A percentile compares a stretch with the other conserved stretches of the same genome.
Evolutionary conservation across 2,888 invertebrate genomes (phyloP).

Genomic region (Drosophila borealis): DNA sequence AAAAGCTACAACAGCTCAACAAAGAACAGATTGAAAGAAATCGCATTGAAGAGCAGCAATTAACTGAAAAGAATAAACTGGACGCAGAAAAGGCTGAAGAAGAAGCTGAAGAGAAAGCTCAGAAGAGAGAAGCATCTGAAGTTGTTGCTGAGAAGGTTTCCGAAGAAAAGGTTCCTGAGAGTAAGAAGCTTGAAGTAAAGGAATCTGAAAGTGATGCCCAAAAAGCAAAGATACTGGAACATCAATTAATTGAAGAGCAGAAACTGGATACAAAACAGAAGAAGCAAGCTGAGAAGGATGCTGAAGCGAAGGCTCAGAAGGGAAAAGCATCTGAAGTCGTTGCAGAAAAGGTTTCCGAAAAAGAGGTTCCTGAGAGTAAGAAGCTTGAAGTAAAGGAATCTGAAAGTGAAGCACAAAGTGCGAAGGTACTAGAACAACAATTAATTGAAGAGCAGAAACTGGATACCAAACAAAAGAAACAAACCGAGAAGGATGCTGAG

Average conservation of each 20-base stretch:
- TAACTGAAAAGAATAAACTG: constrained; percentile 10
- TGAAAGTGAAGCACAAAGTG: not conserved
- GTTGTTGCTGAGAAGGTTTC: constrained; percentile 17
- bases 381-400: not conserved
- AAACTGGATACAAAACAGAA: constrained; percentile 17
- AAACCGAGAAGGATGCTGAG: not conserved
- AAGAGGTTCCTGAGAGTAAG: not conserved
- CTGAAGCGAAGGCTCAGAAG: not conserved
- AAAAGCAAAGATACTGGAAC: constrained; percentile 4
- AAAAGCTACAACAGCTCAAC: constrained; percentile 35
- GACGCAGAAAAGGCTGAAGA: constrained; percentile 19
- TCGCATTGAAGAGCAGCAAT: not conserved
- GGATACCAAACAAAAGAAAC: not conserved
- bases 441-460: not conserved
- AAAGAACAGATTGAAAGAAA: constrained; percentile 4
- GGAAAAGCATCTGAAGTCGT: constrained; percentile 1
- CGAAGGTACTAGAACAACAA: not conserved
- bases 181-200: constrained; percentile 7
- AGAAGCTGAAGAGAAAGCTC: constrained; percentile 9
- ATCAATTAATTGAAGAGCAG: constrained; percentile 17
- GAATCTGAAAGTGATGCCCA: constrained; percentile 7
- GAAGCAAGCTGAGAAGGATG: not conserved
- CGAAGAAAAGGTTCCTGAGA: constrained; percentile 27
- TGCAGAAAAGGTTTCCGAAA: constrained; percentile 5
- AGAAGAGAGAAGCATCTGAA: constrained; percentile 31